Conservation (phyloP, 1,140 invertebrate genomes). For the Druon quercuslanigerum region DNA sequence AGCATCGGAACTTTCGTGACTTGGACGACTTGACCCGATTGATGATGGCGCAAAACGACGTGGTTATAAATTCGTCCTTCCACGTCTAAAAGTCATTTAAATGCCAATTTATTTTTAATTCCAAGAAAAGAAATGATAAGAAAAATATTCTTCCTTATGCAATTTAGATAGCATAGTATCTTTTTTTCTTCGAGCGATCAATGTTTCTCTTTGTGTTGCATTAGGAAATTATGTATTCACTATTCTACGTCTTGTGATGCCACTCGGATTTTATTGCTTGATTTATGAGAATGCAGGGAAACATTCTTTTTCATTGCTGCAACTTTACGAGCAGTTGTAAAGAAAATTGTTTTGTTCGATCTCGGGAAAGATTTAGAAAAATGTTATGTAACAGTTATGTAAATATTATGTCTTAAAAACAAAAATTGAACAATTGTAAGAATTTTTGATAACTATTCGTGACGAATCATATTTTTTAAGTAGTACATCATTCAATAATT, state of each 20-base stretch:
- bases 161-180: neutral
- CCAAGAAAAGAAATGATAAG: neutral
- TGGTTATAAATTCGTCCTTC: conserved; percentile 29
- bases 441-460: no score
- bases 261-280: neutral
- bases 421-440: no score
- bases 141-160: neutral
- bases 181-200: neutral
- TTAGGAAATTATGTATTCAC: neutral
- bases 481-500: no score
- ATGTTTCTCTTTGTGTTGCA: neutral
- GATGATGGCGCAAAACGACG: conserved; percentile 29
- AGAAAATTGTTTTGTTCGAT: no score
- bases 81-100: neutral
- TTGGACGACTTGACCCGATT: conserved; percentile 27
- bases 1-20: conserved; percentile 43
- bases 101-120: neutral
- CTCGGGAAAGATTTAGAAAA: no score
- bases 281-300: neutral
- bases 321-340: no score
- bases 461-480: no score
- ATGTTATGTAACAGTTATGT: no score
- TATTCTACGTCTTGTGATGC: neutral
- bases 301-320: neutral
- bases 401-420: no score